Conservation (phyloP, 2,888 invertebrate species). For the Stomorhina lunata region DNA sequence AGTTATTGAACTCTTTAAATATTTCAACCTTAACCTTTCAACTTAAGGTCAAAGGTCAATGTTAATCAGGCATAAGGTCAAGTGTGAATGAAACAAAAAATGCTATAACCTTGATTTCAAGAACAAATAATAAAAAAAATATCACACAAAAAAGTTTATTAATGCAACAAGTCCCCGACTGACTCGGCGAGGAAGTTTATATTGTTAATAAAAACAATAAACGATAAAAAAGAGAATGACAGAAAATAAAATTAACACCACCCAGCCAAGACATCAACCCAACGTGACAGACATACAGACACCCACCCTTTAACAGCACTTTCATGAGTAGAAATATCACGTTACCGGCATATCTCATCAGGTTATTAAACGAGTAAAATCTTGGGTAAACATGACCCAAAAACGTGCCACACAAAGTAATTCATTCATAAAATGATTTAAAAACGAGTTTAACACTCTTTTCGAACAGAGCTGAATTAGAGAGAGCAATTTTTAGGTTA, state of each 20-base stretch:
- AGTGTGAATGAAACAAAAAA: slow-evolving; percentile 39
- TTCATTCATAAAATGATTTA: slow-evolving; percentile 55
- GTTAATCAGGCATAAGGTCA: slow-evolving; percentile 36
- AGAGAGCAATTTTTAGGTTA: background rate
- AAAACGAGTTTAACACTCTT: slow-evolving; percentile 10
- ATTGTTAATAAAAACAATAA: slow-evolving; percentile 26
- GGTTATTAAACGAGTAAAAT: slow-evolving; percentile 12
- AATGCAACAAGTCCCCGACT: slow-evolving; percentile 48
- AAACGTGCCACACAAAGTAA: slow-evolving; percentile 49
- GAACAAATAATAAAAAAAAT: slow-evolving; percentile 13
- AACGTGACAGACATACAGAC: background rate
- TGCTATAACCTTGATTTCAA: slow-evolving; percentile 32
- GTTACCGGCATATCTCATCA: slow-evolving; percentile 9
- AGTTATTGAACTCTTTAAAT: slow-evolving; percentile 79
- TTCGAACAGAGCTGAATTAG: background rate
- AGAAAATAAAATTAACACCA: slow-evolving; percentile 34
- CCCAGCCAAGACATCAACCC: background rate
- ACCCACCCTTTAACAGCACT: background rate
- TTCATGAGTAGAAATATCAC: background rate
- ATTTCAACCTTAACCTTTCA: slow-evolving; percentile 16
- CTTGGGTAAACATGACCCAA: slow-evolving; percentile 56
- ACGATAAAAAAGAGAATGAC: slow-evolving; percentile 17
- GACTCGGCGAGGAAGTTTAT: no score
- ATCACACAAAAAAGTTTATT: background rate
- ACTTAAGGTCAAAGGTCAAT: slow-evolving; percentile 61